Evolutionary conservation across 2,113 vertebrate genomes (phyloP), one percentile per base, ranked within the genome.

Genomic region (Rhynchomys soricoides): DNA sequence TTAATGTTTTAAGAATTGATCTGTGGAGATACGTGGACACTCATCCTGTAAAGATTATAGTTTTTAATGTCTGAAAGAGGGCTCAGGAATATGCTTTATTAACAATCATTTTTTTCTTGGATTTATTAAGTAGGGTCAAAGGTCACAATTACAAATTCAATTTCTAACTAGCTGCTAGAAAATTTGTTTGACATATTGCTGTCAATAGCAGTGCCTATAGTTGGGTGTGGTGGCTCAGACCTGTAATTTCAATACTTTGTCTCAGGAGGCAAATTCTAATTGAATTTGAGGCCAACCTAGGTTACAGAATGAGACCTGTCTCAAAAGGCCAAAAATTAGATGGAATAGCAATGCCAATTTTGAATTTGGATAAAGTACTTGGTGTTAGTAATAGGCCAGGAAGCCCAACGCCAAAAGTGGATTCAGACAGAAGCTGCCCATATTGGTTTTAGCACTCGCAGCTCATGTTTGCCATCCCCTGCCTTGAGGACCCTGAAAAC

Each of bases 51-150:
- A 64, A 96, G 78, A 86, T 87, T 70, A 85, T 86, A 29, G 37
- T 68, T 94, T 17, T 34, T 95, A 81, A 43, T 71, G 34, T 95
- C 75, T 87, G 37, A 64, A 59, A 16, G 19, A 91, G 29, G 22
- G 43, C 2, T 70, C 45, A 77, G 50, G 86, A 70, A 90, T 70
- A 81, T 75, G 12, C 22, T 43, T 62, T 92, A 19, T 91, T n/a
- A 71, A 71, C 37, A n/a, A 21, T 19, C 70, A 37, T 34, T 71
- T 71, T 71, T 71, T 71, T n/a, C 34, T 73, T 68, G 48, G 40
- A 62, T 81, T 92, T 96, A 91, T 92, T 96, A 87, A 92, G 48
- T 40, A 21, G 71, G 45, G 17, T 86, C 55, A 86, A 64, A 89
- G 75, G 26, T 64, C 52, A 90, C 43, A 22, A 34, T 13, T 73